Evolutionary conservation across 2,797 vertebrate species (phyloP).

Genomic region (Gadopsis marmoratus): DNA sequence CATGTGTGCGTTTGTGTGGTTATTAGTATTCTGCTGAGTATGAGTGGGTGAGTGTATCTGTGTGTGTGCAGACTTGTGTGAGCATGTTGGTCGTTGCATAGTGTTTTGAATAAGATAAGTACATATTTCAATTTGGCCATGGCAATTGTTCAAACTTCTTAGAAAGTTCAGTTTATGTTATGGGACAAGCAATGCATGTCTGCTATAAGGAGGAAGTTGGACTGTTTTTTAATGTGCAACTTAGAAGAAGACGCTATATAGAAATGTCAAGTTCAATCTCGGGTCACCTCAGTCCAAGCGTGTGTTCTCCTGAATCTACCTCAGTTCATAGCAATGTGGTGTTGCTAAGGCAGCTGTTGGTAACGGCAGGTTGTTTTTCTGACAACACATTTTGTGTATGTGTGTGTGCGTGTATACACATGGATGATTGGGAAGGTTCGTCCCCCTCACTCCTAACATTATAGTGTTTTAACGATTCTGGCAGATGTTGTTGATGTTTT

Average conservation of each 20-base stretch:
- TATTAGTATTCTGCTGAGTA: conserved; percentile 5
- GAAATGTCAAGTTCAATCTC: conserved; percentile 25
- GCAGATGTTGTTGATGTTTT: conserved; percentile 75
- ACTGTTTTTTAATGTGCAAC: not conserved
- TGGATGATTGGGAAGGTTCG: conserved; percentile 36
- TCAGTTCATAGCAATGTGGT: conserved; percentile 14
- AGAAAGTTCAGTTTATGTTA: not conserved
- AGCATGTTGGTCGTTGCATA: not conserved
- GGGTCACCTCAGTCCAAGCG: conserved; percentile 22
- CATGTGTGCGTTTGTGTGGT: not conserved
- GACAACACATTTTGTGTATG: not conserved
- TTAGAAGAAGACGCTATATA: not conserved
- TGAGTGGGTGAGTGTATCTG: not conserved
- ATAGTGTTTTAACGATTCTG: conserved; percentile 76
- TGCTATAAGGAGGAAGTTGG: not conserved
- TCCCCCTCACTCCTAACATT: conserved; percentile 49
- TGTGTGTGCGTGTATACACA: conserved; percentile 17
- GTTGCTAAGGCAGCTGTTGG: conserved; percentile 46
- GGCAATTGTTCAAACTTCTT: not conserved
- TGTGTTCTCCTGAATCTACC: conserved; percentile 21
- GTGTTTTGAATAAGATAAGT: not conserved
- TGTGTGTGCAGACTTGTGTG: not conserved
- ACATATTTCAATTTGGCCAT: not conserved
- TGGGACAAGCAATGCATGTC: not conserved
- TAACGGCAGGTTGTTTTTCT: conserved; percentile 38